A percentile compares a stretch with the other conserved stretches of the same genome.
Evolutionary conservation across 2,113 vertebrate genomes (phyloP).

Genomic region (Chrysochloris asiatica): DNA sequence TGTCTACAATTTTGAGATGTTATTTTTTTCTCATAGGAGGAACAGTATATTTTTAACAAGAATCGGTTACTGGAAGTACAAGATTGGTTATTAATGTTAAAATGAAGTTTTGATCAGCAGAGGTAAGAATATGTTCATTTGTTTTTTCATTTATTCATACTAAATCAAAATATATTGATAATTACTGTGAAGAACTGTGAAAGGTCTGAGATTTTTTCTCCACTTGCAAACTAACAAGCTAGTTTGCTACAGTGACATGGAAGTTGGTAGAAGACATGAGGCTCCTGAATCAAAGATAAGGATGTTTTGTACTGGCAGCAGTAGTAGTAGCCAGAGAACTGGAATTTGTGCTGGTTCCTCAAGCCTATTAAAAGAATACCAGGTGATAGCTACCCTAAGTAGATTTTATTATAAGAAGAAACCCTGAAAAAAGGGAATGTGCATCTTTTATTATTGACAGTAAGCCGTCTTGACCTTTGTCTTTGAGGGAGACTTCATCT

Average conservation of each 20-base stretch:
- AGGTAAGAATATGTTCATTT: constrained; percentile 84
- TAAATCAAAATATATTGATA: constrained; percentile 19
- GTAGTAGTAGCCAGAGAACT: background rate
- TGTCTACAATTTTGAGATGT: constrained; percentile 54
- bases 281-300: constrained; percentile 8
- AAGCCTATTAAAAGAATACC: background rate
- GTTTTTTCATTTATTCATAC: background rate
- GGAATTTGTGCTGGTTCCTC: background rate
- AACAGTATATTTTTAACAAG: constrained; percentile 81
- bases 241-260: background rate
- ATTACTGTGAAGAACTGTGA: constrained; percentile 1
- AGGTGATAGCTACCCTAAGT: background rate
- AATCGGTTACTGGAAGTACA: constrained; percentile 81
- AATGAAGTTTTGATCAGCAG: constrained; percentile 83
- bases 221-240: background rate
- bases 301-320: background rate
- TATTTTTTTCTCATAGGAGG: constrained; percentile 80
- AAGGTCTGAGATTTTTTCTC: constrained; percentile 10
- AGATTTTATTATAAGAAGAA: background rate
- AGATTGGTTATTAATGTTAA: constrained; percentile 80
- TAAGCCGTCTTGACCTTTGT: background rate
- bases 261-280: background rate
- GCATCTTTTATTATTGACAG: background rate
- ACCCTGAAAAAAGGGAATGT: background rate
- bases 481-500: background rate